Evolutionary conservation across 2,113 vertebrate species (phyloP), one percentile per base, ranked within the genome.

Genomic region (Agelaius phoeniceus): DNA sequence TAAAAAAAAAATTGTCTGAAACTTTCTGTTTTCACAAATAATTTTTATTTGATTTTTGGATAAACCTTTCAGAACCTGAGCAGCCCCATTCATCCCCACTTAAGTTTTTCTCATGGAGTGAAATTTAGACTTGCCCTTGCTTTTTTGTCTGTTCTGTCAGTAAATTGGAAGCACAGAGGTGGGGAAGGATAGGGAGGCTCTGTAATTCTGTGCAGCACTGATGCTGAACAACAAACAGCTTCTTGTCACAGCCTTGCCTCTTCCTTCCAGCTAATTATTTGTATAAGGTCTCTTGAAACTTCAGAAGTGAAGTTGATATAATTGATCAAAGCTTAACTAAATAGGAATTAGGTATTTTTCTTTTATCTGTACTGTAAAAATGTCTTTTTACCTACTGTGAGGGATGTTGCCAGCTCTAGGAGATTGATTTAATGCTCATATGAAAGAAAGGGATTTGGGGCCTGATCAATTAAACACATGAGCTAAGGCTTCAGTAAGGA

Each of bases 401-500:
- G 82, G 51, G 84, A 88, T 67, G 67, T 55, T 95, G 59, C 78
- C 27, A 41, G 83, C 27, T 77, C 51, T 37, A 26, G 81, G 57
- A 87, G 54, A 81, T 81, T 92, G 90, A 96, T 90, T 92, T 90
- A 88, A 88, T 39, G 27, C 31, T 93, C 20, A 4, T 90, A 63
- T 51, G 85, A 90, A 88, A 91, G 72, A 74, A 88, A 59, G 52
- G 69, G 61, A 22, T 90, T 78, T 93, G 65, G 48, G 65, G n/a
- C 41, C 59, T 93, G 88, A 93, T 93, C 93, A 95, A 89, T 97
- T 93, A 91, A 96, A 89, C 76, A 92, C 61, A 6, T 67, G 52
- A 92, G 69, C 68, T 94, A 67, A 93, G 68, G 68, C n/a, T 84
- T 94, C 85, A 84, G 52, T 84, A 83, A 93, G 35, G n/a, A 78